Base-by-base conservation (phyloP, 2,888 invertebrate genomes). In the Rhynchonema sp. region DNA sequence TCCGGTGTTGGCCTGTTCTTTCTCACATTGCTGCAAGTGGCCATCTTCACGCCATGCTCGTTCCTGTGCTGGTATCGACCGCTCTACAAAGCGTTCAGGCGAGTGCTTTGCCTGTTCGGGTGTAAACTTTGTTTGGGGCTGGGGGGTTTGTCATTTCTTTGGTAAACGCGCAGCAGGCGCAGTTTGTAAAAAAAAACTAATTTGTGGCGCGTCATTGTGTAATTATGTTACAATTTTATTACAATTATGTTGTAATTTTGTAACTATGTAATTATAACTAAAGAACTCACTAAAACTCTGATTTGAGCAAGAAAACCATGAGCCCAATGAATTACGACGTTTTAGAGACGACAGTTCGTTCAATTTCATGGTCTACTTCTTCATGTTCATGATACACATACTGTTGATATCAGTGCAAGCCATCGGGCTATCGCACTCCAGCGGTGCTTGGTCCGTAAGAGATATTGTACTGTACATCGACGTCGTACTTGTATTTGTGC, bases 11-110 rank as follows among this genome's bases (percentile, higher is more conserved):
- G 69, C 6, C 61, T 68, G 55, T 86, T 99, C 74, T 87, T 89
- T 62, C 80, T 94, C 61, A 83, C 88, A 56, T 81, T 96, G 64
- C 80, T 98, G 54, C 96, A 88, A 78, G 81, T 87, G 64, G 73
- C 87, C 58, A 78, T 98, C 30, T 87, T 96, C 73, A 88, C 90
- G 25, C 98, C 98, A 27, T 87, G 91, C 77, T 92, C 96, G 59
- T 99, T 94, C 75, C 77, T 98, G 46, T 96, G 96, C 77, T 99
- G 98, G 98, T 99, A 90, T 79, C 82, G 98, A 74, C 96, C 98
- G 55, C 86, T 92, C 63, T 99, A 99, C 79, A 96, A 96, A 79
- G 98, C 96, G 64, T 96, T 98, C 80, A 81, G 81, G 83, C 83
- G 56, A 3, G 56, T 30, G 29, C 30, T 38, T 17, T 38, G 38